A percentile compares a stretch with the other conserved stretches of the same genome.
Evolutionary conservation across 2,888 invertebrate genomes (phyloP).

Genomic region (Clivina fossor): DNA sequence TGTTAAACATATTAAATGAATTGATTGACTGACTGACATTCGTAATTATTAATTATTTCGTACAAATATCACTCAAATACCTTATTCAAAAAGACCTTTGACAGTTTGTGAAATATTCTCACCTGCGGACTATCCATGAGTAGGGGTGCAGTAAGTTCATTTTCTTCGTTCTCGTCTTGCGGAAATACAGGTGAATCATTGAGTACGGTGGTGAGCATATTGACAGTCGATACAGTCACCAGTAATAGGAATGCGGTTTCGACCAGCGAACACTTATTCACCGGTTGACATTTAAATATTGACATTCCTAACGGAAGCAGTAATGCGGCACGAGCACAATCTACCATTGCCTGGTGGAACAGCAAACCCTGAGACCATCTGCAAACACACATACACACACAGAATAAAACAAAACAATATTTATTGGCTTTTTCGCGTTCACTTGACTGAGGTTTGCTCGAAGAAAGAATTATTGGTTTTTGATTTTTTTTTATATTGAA

Average conservation of each 20-base stretch:
- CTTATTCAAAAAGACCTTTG: too few relatives aligned
- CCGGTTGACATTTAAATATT: conserved; percentile 79
- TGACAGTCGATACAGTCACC: conserved; percentile 88
- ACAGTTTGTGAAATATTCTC: conserved; percentile 36
- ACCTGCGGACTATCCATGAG: conserved; percentile 81
- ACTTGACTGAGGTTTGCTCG: not conserved
- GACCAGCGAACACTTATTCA: conserved; percentile 82
- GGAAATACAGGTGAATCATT: conserved; percentile 86
- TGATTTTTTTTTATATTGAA: not conserved
- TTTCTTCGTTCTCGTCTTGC: conserved; percentile 73
- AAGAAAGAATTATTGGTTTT: not conserved
- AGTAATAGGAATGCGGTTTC: conserved; percentile 86
- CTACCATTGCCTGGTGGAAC: conserved; percentile 83
- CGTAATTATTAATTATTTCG: too few relatives aligned
- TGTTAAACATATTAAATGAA: too few relatives aligned
- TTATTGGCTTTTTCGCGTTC: conserved; percentile 3
- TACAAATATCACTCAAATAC: too few relatives aligned
- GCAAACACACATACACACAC: too few relatives aligned
- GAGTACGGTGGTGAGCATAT: conserved; percentile 83
- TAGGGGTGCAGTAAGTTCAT: conserved; percentile 60
- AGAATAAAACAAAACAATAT: conserved; percentile 30
- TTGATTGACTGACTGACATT: too few relatives aligned
- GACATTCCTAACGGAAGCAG: conserved; percentile 77
- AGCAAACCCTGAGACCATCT: conserved; percentile 86
- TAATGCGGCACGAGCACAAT: conserved; percentile 79